Evolutionary conservation across 2,797 vertebrate genomes (phyloP), one percentile per base, ranked within the genome.

Genomic region (Ceyx erithaca): DNA sequence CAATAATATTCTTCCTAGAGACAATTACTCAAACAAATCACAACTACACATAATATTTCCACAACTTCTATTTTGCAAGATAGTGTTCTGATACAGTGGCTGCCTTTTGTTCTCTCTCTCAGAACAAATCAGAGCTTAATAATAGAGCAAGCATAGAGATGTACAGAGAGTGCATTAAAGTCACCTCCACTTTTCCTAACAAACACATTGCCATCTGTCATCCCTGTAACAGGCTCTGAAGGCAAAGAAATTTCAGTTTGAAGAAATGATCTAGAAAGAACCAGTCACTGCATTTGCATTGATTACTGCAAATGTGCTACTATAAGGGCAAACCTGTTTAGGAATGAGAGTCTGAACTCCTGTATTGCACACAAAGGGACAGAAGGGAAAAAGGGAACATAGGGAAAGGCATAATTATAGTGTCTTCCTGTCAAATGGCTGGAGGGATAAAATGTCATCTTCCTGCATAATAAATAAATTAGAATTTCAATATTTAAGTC

Each of bases 401-500:
- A 68, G 46, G 21, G 48, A 71, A 69, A 67, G 28, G n/a, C 70
- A 71, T 68, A 92, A 95, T 91, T 80, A 72, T 45, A 89, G 7
- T 71, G 61, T 87, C 84, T 93, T 95, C 80, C 51, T 89, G 78
- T 92, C 80, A 85, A 77, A 85, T 87, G 52, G n/a, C 80, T 95
- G 64, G 55, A 86, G 83, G 63, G 59, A 79, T 91, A 86, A 96
- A 97, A 91, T 93, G 76, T 55, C 86, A 94, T 89, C 82, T 96
- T 96, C 33, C 69, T 93, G 43, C 30, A 88, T 93, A 92, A 96
- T 94, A 96, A 95, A 91, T 95, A 95, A 94, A 96, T 89, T 85
- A 94, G 77, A 92, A 90, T 92, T 91, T 96, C 84, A 96, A 83
- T 93, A 89, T 94, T 97, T 92, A 94, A 95, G 75, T 52, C 76